phyloP scores from a whole-genome alignment of 2,888 invertebrate genomes.

The Venustoraphidia nigricollis region DNA sequence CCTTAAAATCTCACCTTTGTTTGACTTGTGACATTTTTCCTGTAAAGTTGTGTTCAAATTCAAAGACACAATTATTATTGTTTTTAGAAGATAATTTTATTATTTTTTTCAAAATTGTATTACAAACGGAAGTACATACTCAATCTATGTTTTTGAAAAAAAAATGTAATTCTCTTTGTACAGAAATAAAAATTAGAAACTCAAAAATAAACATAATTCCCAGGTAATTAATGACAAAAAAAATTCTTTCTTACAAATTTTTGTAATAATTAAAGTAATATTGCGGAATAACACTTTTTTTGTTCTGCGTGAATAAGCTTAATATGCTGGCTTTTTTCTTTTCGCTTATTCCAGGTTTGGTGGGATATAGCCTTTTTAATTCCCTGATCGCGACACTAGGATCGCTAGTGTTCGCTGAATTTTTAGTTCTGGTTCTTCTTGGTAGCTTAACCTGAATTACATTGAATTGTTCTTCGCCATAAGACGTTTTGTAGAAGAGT shows the following conservation, averaged over 20 bases:
- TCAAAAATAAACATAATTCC: neutral
- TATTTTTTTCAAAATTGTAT: neutral
- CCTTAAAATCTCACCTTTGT: neutral
- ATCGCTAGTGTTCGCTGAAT: too few relatives aligned
- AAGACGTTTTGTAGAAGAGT: too few relatives aligned
- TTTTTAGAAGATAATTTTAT: neutral
- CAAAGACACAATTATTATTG: constrained; percentile 1
- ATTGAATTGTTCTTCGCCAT: too few relatives aligned
- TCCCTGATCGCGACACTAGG: neutral
- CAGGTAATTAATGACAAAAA: too few relatives aligned
- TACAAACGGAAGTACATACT: too few relatives aligned
- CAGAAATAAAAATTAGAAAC: neutral
- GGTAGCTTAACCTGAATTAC: too few relatives aligned
- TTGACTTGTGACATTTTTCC: constrained; percentile 2
- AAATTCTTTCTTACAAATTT: neutral
- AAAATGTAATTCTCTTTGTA: too few relatives aligned
- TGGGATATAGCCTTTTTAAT: neutral
- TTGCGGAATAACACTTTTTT: constrained; percentile 2
- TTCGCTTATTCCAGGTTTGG: neutral
- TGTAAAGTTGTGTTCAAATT: neutral
- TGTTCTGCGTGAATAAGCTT: neutral
- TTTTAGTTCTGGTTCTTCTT: too few relatives aligned
- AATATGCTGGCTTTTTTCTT: constrained; percentile 1
- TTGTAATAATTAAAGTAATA: constrained; percentile 3
- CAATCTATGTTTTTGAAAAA: too few relatives aligned